Evolutionary conservation across 2,113 vertebrate genomes (phyloP), one percentile per base, ranked within the genome.

Genomic region (Passer montanus): DNA sequence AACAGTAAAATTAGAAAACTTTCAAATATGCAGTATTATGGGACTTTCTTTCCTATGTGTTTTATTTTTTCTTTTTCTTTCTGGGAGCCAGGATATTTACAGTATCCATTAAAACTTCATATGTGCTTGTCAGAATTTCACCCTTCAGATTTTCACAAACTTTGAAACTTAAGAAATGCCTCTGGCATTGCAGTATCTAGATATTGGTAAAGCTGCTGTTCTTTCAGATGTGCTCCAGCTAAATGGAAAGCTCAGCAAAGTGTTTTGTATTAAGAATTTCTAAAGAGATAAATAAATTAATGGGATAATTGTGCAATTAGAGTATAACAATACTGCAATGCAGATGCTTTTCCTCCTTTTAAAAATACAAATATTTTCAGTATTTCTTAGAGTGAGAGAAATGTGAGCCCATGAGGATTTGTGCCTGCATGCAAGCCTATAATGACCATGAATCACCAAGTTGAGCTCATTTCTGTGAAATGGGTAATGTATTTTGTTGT

Each of bases 1-100:
- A 93, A 53, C 16, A 80, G 49, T 67, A 63, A 89, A 82, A 89
- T 33, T 49, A 92, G 75, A 77, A 90, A 94, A 50, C 89, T 83
- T 92, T 72, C 44, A 89, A 92, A 89, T 94, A 84, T 72, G 72
- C 35, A 70, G 49, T 58, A 63, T 66, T 87, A 81, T 30, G 28
- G 26, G 21, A 35, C n/a, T 13, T 28, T 68, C 76, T 75, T 66
- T 27, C 62, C 27, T 37, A 7, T 27, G 15, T 33, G 12, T 44
- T 77, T 84, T 66, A 8, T 50, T 64, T 69, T 41, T 95, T 77
- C 17, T 68, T 87, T 80, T 69, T 64, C 86, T 80, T 43, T 17
- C 46, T 87, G 30, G 23, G 43, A 89, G 16, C 33, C 31, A 28
- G 20, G 16, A 30, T 92, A 77, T 75, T 90, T 84, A 46, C 44